Base-by-base conservation (phyloP, 2,888 invertebrate genomes). In the Spatulosminthurus flaviceps region DNA sequence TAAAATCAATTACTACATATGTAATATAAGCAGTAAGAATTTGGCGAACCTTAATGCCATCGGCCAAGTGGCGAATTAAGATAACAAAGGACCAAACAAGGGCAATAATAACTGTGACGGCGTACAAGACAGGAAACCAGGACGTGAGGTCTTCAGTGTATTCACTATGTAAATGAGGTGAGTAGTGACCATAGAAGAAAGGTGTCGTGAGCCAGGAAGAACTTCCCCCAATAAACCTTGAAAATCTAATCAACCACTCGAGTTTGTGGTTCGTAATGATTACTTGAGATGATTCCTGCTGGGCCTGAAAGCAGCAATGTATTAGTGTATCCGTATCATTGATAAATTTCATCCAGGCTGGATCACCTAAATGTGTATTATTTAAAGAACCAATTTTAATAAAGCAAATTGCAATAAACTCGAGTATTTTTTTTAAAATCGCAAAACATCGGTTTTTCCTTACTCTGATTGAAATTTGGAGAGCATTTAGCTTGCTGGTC, bases 121-220 rank as follows among this genome's bases (percentile, higher is more conserved):
- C 21, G 29, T 74, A 74, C 34, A 74, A 13, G 11, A 71, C 19
- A 0, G 41, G 34, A 4, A 34, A 16, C n/a, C 13, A 74, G 4
- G 61, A 4, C n/a, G 5, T 51, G 7, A n/a, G 51, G 2, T 51
- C 16, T 51, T 13, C 9, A 5, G 16, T 1, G 19, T n/a, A 0
- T 0, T n/a, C 1, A 21, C 34, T 16, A n/a, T 16, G 0, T 4
- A 19, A 1, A 19, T 16, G 26, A 13, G 64, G 2, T 24, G 64
- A 9, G 61, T 74, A 74, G 61, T 60, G 22, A 13, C 74, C 74
- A 29, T 61, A 74, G 11, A 74, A 61, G 1, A 74, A 61, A 19
- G 26, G 13, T 1, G 29, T 28, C 5, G 1, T 21, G 21, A 22
- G 19, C 61, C 61, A 74, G 11, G 28, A 21, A 16, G 29, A 28